Evolutionary conservation across 37 sponge, comb jelly and placozoan species (phyloP).

Genomic region (Geodia barretti): DNA sequence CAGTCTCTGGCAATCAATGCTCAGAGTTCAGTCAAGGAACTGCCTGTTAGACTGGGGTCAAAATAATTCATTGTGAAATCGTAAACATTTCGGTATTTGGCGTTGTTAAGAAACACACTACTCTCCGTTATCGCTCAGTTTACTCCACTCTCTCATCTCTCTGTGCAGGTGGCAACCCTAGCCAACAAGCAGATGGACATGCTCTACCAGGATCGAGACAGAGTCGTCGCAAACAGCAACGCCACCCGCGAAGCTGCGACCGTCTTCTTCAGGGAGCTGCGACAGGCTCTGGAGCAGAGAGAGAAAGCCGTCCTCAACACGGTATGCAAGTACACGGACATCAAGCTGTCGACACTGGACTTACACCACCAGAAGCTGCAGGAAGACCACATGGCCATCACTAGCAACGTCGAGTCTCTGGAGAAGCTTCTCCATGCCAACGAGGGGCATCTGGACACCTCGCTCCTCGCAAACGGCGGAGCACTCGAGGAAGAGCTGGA

Average conservation of each 20-base stretch:
- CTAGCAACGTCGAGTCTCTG: neutral
- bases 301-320: constrained; percentile 20
- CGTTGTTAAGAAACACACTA: no score
- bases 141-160: neutral
- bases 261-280: constrained; percentile 4
- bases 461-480: neutral
- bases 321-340: constrained; percentile 13
- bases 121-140: no score
- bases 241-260: neutral
- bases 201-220: constrained; percentile 6
- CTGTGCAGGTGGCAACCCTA: constrained; percentile 19
- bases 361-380: constrained; percentile 17
- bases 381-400: constrained; percentile 7
- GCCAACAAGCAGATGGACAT: constrained; percentile 3
- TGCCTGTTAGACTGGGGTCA: no score
- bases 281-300: neutral
- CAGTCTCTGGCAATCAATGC: no score
- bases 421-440: constrained; percentile 6
- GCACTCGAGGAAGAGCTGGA: constrained; percentile 13
- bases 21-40: no score
- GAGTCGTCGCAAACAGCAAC: neutral
- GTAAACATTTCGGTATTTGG: no score
- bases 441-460: neutral
- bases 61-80: no score
- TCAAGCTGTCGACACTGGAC: constrained; percentile 20